Evolutionary conservation across 1,140 invertebrate genomes (phyloP), one percentile per base, ranked within the genome.

Genomic region (Mylabris phalerata): DNA sequence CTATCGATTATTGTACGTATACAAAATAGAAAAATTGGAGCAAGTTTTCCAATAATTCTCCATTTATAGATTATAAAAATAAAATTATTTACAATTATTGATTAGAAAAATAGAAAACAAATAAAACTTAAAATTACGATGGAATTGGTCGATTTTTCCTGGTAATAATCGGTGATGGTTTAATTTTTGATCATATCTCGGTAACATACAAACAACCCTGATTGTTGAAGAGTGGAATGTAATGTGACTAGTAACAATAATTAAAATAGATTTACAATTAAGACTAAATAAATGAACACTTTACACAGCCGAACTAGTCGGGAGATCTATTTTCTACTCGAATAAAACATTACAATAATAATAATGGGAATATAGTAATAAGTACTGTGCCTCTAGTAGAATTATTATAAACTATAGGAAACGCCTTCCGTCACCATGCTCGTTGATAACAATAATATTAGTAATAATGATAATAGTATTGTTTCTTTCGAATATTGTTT

Each of bases 241-340:
- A 56, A 44, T 48, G 45, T 68, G 67, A 68, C 67, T 68, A 68
- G 67, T 57, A 60, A 61, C 57, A 42, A 49, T 44, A 58, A 44
- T 43, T 50, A 47, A 44, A 43, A 45, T 61, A 57, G 55, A 54
- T 32, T 32, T 32, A 51, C 62, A 67, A 54, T 59, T 61, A 65
- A 67, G 65, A 66, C 61, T 65, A 64, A 19, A 57, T 62, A 59
- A 66, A 67, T 71, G 69, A 71, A 71, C 69, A 71, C 69, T 63
- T 64, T 66, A 66, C 69, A 71, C 69, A 71, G 69, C 69, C 69
- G 66, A 66, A 58, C 66, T 50, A 52, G 62, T 67, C 63, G 66
- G 67, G 68, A 64, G 69, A n/a, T 42, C 32, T 32, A 32, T 32
- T 32, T 32, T 32, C 32, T 32, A 47, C 27, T 26, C 13, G 9